A percentile compares a stretch with the other conserved stretches of the same genome.
These are phyloP conservation scores for Embidobia sp. DNA, from an alignment of 2,888 invertebrate genomes.

Conservation along the genomic window DNA sequence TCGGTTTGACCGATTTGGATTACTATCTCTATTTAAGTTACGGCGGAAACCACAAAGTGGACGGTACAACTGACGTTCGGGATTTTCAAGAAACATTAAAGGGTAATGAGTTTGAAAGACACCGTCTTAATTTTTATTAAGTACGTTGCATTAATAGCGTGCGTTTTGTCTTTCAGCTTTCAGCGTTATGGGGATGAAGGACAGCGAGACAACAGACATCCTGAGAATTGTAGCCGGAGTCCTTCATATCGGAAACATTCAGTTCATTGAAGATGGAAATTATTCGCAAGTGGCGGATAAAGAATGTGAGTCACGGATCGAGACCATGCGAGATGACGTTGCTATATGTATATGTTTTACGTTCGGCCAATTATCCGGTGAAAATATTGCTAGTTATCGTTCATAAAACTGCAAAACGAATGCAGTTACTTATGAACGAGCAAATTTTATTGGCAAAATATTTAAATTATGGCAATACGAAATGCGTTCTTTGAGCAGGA, in stretches of 20 bases:
- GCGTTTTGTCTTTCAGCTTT: slow-evolving; percentile 81
- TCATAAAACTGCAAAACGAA: background rate
- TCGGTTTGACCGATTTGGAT: slow-evolving; percentile 84
- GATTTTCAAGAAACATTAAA: slow-evolving; percentile 85
- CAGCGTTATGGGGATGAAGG: slow-evolving; percentile 84
- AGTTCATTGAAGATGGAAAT: slow-evolving; percentile 83
- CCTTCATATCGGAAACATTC: slow-evolving; percentile 85
- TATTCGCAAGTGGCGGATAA: slow-evolving; percentile 83
- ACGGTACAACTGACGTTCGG: slow-evolving; percentile 85
- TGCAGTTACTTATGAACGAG: background rate
- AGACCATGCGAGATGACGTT: slow-evolving; percentile 17
- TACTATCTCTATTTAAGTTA: slow-evolving; percentile 85
- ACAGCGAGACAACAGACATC: slow-evolving; percentile 83
- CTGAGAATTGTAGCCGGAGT: slow-evolving; percentile 84
- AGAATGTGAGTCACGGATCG: slow-evolving; percentile 82
- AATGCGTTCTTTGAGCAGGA: too few species aligned
- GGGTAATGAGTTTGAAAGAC: slow-evolving; percentile 72
- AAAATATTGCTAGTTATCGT: slow-evolving; percentile 14
- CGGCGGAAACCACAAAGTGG: slow-evolving; percentile 84
- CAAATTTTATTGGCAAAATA: too few species aligned
- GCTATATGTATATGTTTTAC: background rate
- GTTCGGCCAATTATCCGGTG: background rate
- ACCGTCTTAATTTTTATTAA: slow-evolving; percentile 10
- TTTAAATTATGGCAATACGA: too few species aligned
- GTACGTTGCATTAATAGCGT: slow-evolving; percentile 13